Conservation (phyloP, 1,140 invertebrate genomes). For the Saccostrea glomerata region DNA sequence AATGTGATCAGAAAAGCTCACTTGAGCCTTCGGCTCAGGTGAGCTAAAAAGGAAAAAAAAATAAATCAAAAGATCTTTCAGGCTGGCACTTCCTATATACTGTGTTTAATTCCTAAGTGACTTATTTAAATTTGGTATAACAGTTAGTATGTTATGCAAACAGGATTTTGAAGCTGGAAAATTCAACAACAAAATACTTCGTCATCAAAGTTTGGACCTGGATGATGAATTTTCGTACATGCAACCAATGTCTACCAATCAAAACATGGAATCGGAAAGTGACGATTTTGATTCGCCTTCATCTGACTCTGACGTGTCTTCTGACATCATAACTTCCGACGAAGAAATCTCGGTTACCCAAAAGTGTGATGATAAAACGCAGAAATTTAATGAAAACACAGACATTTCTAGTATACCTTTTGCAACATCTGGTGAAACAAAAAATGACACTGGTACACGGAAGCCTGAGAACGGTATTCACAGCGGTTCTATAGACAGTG, state of each 20-base stretch:
- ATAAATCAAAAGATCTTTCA: no score
- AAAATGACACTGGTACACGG: no score
- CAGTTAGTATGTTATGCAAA: background rate
- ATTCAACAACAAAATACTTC: background rate
- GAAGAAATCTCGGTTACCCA: background rate
- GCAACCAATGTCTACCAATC: background rate
- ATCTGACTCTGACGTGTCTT: background rate
- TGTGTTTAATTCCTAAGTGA: no score
- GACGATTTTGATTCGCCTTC: background rate
- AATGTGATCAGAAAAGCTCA: no score
- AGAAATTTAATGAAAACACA: background rate
- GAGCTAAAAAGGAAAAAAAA: no score
- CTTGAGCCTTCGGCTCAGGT: no score
- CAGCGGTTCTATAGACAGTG: background rate
- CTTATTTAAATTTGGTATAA: no score
- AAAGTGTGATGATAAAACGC: background rate
- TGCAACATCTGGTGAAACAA: background rate
- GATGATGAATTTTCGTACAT: background rate
- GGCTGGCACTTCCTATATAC: no score
- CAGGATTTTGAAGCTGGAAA: conserved; percentile 19
- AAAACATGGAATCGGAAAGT: background rate
- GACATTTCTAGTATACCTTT: background rate
- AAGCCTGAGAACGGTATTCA: background rate
- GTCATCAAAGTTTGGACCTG: background rate
- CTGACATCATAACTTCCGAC: background rate